Conservation (phyloP, 1,140 invertebrate species). For the Penaeus japonicus region DNA sequence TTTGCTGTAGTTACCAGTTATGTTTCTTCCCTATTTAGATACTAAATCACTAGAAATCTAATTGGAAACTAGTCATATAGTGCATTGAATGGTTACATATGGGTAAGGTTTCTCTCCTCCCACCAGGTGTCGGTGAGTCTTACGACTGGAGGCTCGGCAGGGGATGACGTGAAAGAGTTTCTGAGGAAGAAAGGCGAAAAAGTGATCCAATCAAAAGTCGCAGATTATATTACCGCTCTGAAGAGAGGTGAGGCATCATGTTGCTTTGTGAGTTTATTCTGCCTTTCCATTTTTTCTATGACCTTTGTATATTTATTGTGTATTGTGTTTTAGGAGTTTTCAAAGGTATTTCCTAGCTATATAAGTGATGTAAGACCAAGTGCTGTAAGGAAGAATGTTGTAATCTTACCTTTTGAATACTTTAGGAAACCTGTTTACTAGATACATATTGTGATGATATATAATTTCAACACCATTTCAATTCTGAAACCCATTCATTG, state of each 20-base stretch:
- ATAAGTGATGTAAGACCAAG: no score
- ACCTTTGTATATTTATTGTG: background rate
- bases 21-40: no score
- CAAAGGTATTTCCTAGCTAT: no score
- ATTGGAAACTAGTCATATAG: no score
- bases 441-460: no score
- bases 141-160: constrained; percentile 32
- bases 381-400: no score
- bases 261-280: background rate
- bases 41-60: no score
- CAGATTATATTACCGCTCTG: constrained; percentile 83
- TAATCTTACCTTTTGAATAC: no score
- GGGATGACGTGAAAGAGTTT: constrained; percentile 82
- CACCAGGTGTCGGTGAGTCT: constrained; percentile 41
- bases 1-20: no score
- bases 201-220: constrained; percentile 78
- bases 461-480: background rate
- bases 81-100: background rate
- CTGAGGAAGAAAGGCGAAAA: constrained; percentile 81
- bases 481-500: background rate
- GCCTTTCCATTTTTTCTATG: background rate
- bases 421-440: no score
- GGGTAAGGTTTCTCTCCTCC: background rate
- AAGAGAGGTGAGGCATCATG: constrained; percentile 75
- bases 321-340: background rate